Evolutionary conservation across 2,797 vertebrate species (phyloP).

Genomic region (Sebastes matsubarae): DNA sequence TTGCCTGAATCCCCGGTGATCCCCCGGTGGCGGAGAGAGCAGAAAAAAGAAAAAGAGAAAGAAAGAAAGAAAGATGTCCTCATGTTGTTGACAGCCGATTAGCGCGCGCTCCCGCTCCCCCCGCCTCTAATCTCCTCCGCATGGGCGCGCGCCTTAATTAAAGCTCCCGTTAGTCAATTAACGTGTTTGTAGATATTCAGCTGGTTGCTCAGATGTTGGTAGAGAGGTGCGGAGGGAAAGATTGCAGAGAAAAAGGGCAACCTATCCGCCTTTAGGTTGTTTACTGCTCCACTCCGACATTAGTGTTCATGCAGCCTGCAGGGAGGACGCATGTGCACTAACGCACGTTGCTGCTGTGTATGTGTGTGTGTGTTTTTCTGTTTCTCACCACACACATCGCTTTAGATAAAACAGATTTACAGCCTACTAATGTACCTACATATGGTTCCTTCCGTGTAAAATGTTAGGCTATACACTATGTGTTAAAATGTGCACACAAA

Average conservation of each 20-base stretch:
- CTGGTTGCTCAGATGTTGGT: slow-evolving; percentile 94
- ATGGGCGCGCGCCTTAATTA: slow-evolving; percentile 92
- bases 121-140: slow-evolving; percentile 85
- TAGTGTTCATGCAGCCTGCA: slow-evolving; percentile 19
- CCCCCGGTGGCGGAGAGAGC: slow-evolving; percentile 85
- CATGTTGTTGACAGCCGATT: slow-evolving; percentile 97
- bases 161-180: slow-evolving; percentile 94
- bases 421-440: no score
- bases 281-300: slow-evolving; percentile 74
- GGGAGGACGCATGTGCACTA: background rate
- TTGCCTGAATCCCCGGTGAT: slow-evolving; percentile 94
- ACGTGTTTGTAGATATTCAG: slow-evolving; percentile 94
- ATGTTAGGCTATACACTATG: background rate
- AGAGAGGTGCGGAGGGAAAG: slow-evolving; percentile 75
- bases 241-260: slow-evolving; percentile 97
- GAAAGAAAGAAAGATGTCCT: slow-evolving; percentile 84
- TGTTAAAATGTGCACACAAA: background rate
- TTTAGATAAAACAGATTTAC: background rate
- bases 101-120: slow-evolving; percentile 80
- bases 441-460: background rate
- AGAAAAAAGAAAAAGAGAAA: slow-evolving; percentile 66
- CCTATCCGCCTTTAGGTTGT: slow-evolving; percentile 87
- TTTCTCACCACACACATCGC: background rate
- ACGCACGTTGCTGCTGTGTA: background rate
- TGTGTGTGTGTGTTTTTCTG: background rate